Evolutionary conservation across 2,113 vertebrate species (phyloP).

Genomic region (Buteo buteo): DNA sequence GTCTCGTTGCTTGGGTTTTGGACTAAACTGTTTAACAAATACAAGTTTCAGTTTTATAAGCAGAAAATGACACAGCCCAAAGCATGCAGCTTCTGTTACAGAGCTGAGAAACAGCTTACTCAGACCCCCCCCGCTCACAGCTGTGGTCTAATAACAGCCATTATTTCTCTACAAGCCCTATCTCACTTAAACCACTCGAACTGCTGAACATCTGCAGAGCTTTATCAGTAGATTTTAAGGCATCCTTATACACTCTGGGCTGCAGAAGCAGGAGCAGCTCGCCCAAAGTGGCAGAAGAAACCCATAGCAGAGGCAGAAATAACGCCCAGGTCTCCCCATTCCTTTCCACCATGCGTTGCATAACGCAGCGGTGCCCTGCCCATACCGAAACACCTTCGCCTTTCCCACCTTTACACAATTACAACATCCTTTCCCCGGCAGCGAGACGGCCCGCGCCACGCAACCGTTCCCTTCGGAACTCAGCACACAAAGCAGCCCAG

Average conservation of each 20-base stretch:
- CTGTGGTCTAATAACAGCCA: background rate
- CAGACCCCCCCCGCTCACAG: background rate
- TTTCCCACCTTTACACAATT: background rate
- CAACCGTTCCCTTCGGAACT: background rate
- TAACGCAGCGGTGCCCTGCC: background rate
- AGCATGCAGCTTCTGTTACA: background rate
- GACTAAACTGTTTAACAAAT: background rate
- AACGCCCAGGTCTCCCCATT: background rate
- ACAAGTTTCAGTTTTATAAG: background rate
- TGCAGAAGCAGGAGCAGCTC: background rate
- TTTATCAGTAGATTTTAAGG: background rate
- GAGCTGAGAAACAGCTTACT: background rate
- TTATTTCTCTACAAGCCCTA: background rate
- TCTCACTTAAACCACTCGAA: background rate
- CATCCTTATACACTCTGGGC: background rate
- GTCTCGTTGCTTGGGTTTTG: background rate
- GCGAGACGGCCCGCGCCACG: background rate
- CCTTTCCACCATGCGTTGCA: slow-evolving; percentile 34
- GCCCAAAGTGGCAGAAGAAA: background rate
- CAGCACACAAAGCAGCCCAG: background rate
- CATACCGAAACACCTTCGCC: background rate
- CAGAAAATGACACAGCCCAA: background rate
- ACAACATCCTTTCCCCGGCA: background rate
- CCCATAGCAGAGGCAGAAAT: background rate
- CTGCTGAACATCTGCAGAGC: background rate